phyloP scores from a whole-genome alignment of 1,140 invertebrate species.

The Zaprionus ornatus region DNA sequence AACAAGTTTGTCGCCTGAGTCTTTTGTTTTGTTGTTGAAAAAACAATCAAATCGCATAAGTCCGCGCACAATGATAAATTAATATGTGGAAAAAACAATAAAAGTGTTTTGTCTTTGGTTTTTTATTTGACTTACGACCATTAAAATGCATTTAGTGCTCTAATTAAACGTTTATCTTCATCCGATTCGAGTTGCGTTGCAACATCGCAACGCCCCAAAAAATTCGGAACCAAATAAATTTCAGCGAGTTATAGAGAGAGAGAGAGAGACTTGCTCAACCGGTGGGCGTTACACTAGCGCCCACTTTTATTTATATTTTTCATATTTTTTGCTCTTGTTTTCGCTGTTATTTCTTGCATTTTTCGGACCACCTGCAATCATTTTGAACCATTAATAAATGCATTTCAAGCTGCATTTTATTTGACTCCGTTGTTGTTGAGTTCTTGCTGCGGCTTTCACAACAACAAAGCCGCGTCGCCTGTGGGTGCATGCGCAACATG shows the following conservation, averaged over 20 bases:
- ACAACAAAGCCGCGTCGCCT: constrained; percentile 55
- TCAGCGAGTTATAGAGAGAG: not conserved
- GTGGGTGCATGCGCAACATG: constrained; percentile 50
- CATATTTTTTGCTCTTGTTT: constrained; percentile 1
- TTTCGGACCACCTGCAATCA: constrained; percentile 70
- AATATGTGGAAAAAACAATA: constrained; percentile 66
- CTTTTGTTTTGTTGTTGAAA: constrained; percentile 68
- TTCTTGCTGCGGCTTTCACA: constrained; percentile 66
- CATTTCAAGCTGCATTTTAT: constrained; percentile 56
- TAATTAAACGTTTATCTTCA: constrained; percentile 74
- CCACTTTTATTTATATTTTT: constrained; percentile 38
- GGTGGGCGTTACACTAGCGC: constrained; percentile 55
- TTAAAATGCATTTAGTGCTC: constrained; percentile 59
- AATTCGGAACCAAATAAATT: constrained; percentile 29
- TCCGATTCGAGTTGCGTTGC: constrained; percentile 68
- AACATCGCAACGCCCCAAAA: constrained; percentile 45
- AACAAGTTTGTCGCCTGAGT: constrained; percentile 75
- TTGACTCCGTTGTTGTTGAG: constrained; percentile 21
- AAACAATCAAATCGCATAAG: not conserved
- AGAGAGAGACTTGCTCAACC: constrained; percentile 54
- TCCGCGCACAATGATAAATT: constrained; percentile 57
- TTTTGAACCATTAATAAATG: constrained; percentile 68
- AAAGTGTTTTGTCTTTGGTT: constrained; percentile 16
- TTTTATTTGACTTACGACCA: constrained; percentile 5
- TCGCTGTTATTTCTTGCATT: constrained; percentile 4